These are phyloP conservation scores for Hypsibius dujardini DNA, from an alignment of 1,140 invertebrate genomes.

Conservation along the genomic window DNA sequence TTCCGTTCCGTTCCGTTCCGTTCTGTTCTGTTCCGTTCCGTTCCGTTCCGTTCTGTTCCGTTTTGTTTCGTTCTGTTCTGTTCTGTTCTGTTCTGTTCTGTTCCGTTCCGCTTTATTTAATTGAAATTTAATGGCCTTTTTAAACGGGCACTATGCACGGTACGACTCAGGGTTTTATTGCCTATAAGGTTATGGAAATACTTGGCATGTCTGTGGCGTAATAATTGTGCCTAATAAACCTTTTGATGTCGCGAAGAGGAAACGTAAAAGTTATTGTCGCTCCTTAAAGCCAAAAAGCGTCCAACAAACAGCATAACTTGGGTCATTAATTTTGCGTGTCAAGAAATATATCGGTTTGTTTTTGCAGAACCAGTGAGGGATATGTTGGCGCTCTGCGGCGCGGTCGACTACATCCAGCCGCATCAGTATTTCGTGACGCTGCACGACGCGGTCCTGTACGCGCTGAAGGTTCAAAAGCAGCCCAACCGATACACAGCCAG, in stretches of 20 bases:
- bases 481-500: too few relatives aligned
- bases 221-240: background rate
- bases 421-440: conserved; percentile 3
- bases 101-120: too few relatives aligned
- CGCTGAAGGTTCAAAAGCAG: background rate
- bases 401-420: background rate
- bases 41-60: too few relatives aligned
- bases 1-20: too few relatives aligned
- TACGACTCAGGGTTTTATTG: too few relatives aligned
- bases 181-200: background rate
- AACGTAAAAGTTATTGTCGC: background rate
- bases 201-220: background rate
- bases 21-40: too few relatives aligned
- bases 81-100: too few relatives aligned
- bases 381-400: conserved; percentile 12
- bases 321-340: too few relatives aligned
- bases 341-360: background rate
- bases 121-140: too few relatives aligned
- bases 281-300: background rate
- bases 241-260: background rate
- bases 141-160: too few relatives aligned
- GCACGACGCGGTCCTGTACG: conserved; percentile 14
- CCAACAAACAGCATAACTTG: background rate
- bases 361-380: conserved; percentile 9
- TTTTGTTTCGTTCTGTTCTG: too few relatives aligned